Evolutionary conservation across 2,797 vertebrate genomes (phyloP), one percentile per base, ranked within the genome.

Genomic region (Sternarchorhynchus goeldii): DNA sequence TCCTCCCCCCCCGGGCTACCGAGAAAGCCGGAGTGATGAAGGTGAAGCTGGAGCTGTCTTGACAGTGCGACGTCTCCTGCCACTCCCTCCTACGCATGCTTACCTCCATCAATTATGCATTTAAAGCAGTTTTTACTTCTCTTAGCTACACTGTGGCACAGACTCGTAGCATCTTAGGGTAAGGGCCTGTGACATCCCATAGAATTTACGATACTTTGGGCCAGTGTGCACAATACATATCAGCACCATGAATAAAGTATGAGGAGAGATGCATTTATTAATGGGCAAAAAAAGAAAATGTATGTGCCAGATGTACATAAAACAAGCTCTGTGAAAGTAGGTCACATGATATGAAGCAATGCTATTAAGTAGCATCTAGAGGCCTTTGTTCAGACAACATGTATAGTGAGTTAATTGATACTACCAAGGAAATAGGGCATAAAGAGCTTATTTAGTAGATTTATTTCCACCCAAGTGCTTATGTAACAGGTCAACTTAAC

Each of bases 31-130:
- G 77, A 79, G 73, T 20, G 74, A 79, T 73, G 60, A 70, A 72
- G 79, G 58, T 77, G 73, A 81, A 83, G 65, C 45, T 81, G 72
- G 10, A 85, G 76, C 58, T 65, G 75, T 83, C 78, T 82, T 82
- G 84, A 86, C 83, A 79, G 68, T 39, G 21, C 21, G 2, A 18
- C 34, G 65, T 74, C 73, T 79, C 64, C 31, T 21, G 39, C 50
- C 58, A 67, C 65, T 80, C 58, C 39, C 70, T 79, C 55, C 32
- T 76, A n/a, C 67, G 29, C 69, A 65, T 66, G 74, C 69, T 60
- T 69, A n/a, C 25, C 73, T 64, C 82, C 76, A 82, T 77, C 66
- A 76, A 82, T 84, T 73, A 85, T 85, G 67, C n/a, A 82, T 79
- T 78, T 59, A 64, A 56, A 60, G 66, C 31, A 5, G 21, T 41